Conservation (phyloP, 2,113 vertebrate species). For the Phaethon lepturus region DNA sequence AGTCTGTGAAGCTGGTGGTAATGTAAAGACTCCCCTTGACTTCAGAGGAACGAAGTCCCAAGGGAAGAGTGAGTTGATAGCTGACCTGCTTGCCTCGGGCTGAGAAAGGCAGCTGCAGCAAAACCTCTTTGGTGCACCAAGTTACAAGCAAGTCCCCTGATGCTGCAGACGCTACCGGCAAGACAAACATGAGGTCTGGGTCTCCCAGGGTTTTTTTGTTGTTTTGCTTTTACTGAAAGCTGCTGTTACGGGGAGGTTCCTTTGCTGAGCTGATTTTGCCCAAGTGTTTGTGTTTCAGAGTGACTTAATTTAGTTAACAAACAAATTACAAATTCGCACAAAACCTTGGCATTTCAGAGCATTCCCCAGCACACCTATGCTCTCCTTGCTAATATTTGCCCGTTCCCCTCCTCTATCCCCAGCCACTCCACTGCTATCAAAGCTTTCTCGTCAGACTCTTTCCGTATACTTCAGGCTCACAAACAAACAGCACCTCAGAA, state of each 20-base stretch:
- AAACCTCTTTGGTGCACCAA: neutral
- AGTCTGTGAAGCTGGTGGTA: neutral
- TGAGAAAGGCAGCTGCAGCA: neutral
- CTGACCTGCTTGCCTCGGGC: neutral
- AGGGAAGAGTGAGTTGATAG: neutral
- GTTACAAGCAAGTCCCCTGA: neutral
- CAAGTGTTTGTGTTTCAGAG: neutral
- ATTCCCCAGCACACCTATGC: neutral
- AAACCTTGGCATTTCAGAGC: constrained; percentile 2
- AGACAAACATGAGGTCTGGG: neutral
- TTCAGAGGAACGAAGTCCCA: neutral
- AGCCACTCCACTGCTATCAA: neutral
- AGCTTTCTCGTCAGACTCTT: neutral
- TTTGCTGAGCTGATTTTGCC: neutral
- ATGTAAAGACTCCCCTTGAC: neutral
- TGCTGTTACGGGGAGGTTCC: neutral
- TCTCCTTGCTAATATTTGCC: neutral
- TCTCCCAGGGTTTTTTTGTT: neutral
- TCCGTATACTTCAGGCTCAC: neutral
- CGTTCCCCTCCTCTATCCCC: neutral
- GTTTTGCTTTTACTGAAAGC: constrained; percentile 18
- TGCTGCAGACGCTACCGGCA: neutral
- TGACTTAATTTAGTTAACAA: neutral
- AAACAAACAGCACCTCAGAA: neutral
- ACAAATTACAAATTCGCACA: neutral